Percentiles rank a stretch among this genome's conserved stretches.
Conservation (phyloP, 2,888 invertebrate species). For the Caenorhabditis plicata region DNA sequence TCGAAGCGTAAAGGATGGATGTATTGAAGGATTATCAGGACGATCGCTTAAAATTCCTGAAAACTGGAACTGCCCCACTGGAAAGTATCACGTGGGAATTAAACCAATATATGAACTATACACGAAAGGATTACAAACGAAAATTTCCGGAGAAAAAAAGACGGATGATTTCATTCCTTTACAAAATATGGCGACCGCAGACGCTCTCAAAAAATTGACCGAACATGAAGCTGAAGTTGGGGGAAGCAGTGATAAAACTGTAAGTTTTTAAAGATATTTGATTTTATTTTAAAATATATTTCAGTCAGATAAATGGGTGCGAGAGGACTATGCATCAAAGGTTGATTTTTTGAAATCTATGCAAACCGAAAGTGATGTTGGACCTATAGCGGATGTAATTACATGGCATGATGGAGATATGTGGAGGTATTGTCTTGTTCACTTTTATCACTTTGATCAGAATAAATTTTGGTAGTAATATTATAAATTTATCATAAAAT, state of each 20-base stretch:
- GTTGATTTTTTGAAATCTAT: constrained; percentile 78
- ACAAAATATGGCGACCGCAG: constrained; percentile 79
- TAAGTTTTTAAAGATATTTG: constrained; percentile 2
- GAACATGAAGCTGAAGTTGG: constrained; percentile 72
- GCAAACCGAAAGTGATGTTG: constrained; percentile 84
- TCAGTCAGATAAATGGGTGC: constrained; percentile 77
- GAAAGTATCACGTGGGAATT: constrained; percentile 83
- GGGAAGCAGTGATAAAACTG: constrained; percentile 50
- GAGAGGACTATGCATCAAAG: constrained; percentile 85
- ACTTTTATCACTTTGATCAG: too few relatives aligned
- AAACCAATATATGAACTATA: constrained; percentile 84
- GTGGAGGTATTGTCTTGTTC: too few relatives aligned
- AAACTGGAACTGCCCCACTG: constrained; percentile 81
- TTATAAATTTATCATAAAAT: too few relatives aligned
- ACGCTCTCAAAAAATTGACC: constrained; percentile 76
- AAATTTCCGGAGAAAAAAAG: constrained; percentile 75
- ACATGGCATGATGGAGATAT: constrained; percentile 85
- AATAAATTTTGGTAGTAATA: too few relatives aligned
- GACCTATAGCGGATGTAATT: constrained; percentile 88
- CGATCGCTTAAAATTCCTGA: constrained; percentile 82
- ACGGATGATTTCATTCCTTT: constrained; percentile 82
- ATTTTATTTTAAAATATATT: constrained; percentile 9
- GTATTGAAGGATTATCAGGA: constrained; percentile 80
- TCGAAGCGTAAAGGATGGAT: constrained; percentile 74
- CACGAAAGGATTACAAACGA: constrained; percentile 72